A percentile compares a stretch with the other conserved stretches of the same genome.
Conservation (phyloP, 2,113 vertebrate genomes). For the Xenopus borealis region DNA sequence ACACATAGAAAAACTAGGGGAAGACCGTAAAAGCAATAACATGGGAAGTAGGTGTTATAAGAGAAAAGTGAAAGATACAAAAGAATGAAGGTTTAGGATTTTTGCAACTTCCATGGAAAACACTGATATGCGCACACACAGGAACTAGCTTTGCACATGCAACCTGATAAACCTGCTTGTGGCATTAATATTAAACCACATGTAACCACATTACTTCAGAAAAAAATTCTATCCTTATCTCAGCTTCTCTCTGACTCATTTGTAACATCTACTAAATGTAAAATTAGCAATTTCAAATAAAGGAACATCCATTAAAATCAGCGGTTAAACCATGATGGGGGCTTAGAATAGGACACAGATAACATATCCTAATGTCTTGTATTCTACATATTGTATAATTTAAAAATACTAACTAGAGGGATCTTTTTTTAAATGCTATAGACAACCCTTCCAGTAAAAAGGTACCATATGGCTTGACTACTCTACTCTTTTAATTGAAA, state of each 20-base stretch:
- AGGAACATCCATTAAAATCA: no score
- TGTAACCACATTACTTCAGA: background rate
- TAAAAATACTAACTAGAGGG: no score
- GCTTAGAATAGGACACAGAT: no score
- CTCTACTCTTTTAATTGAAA: no score
- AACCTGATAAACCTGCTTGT: constrained; percentile 30
- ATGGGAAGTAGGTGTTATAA: no score
- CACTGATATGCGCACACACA: background rate
- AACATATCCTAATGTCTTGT: no score
- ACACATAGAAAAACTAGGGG: background rate
- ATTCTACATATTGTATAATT: no score
- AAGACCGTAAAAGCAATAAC: background rate
- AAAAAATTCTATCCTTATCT: background rate
- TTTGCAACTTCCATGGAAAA: constrained; percentile 30
- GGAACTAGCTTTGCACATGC: background rate
- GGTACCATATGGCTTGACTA: no score
- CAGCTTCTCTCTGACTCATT: background rate
- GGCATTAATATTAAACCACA: constrained; percentile 12
- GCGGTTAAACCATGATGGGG: no score
- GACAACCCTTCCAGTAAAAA: no score
- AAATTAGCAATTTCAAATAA: no score
- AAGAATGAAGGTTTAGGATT: background rate
- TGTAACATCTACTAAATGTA: background rate
- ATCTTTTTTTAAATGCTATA: no score
- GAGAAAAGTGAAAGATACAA: background rate